phyloP scores from a whole-genome alignment of 2,888 invertebrate genomes.

The Lepidocyrtoides sp. region DNA sequence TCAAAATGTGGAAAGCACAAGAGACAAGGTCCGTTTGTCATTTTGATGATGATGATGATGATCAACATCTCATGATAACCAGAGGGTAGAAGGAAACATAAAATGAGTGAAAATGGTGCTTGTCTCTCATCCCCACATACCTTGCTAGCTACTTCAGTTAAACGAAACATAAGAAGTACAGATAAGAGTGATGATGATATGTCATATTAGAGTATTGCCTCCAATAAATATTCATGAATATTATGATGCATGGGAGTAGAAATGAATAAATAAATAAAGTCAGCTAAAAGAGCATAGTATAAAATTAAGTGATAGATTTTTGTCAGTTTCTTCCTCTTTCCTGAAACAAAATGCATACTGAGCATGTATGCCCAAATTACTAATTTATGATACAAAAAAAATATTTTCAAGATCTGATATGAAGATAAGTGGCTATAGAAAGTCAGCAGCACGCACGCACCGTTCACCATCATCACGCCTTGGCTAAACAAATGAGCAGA shows the following conservation, averaged over 20 bases:
- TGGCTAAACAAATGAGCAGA: slow-evolving; percentile 22
- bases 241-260: slow-evolving; percentile 25
- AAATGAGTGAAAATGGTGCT: slow-evolving; percentile 40
- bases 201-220: slow-evolving; percentile 39
- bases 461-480: slow-evolving; percentile 37
- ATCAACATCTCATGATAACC: not conserved
- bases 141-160: not conserved
- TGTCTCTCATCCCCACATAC: not conserved
- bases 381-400: not conserved
- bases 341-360: slow-evolving; percentile 25
- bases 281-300: not conserved
- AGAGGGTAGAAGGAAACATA: not conserved
- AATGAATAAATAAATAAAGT: slow-evolving; percentile 24
- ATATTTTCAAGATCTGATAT: not conserved
- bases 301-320: not conserved
- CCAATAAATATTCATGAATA: slow-evolving; percentile 65
- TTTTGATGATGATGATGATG: slow-evolving; percentile 48
- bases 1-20: slow-evolving; percentile 33
- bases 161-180: not conserved
- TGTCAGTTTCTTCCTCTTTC: not conserved
- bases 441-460: slow-evolving; percentile 39
- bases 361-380: not conserved
- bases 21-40: slow-evolving; percentile 69
- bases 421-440: not conserved
- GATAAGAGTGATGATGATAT: slow-evolving; percentile 63